Base-by-base conservation (phyloP, 2,113 vertebrate genomes). In the Sterna hirundo region DNA sequence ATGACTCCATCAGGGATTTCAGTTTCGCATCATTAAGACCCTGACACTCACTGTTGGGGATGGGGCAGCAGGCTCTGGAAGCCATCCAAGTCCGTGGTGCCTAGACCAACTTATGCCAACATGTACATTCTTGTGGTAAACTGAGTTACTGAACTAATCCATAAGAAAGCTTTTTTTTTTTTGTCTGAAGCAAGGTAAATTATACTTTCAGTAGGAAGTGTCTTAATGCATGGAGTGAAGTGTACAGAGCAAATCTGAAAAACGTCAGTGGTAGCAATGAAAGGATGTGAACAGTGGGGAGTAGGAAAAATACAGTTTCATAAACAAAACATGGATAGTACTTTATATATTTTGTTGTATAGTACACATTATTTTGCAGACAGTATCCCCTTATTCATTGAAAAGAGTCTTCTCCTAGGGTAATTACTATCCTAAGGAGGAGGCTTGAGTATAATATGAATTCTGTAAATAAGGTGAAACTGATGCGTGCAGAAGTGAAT, bases 401-500 rank as follows among this genome's bases (percentile, higher is more conserved):
- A 80, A n/a, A 95, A 75, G 11, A 71, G 9, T 2, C 10, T 68
- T 95, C 38, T 92, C 21, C 40, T 77, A 32, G 11, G 29, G 23
- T 71, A 92, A 71, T 78, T 84, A 46, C 42, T 66, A 17, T 62
- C 74, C 9, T 47, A 82, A 89, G 38, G 44, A 76, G 27, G 21
- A 52, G 8, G 7, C 38, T 83, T 93, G 18, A 57, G 29, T 62
- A 26, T 32, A 82, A 38, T 87, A 84, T 11, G 77, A 91, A 64
- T 96, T 93, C 77, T 94, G 89, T 94, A 96, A 96, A 96, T 96
- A 94, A 91, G 10, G 60, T 92, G 57, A 69, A 93, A 69, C 5
- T 55, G 8, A 13, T 30, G 26, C 46, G 87, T 79, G 40, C 20
- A 42, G 13, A 22, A 86, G 6, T 0, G 26, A 77, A 80, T 74